Evolutionary conservation across 2,888 invertebrate genomes (phyloP).

Genomic region (Pyrocoelia pectoralis): DNA sequence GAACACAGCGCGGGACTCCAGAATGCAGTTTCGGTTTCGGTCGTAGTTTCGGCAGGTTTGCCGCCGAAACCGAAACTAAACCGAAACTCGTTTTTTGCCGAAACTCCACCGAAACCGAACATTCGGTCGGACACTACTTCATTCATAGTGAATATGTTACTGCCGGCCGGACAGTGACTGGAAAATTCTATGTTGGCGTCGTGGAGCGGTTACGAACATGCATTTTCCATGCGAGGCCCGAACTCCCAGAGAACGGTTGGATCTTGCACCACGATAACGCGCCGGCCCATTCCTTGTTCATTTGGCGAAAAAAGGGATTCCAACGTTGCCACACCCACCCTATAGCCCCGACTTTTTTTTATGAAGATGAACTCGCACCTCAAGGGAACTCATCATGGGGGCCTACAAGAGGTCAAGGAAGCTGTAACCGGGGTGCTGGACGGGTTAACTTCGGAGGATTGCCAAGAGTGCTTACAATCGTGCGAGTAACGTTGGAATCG

Average conservation of each 20-base stretch:
- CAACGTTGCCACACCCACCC: slow-evolving; percentile 9
- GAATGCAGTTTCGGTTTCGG: too few species aligned
- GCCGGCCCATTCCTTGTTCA: background rate
- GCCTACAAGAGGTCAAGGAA: too few species aligned
- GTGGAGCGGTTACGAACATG: slow-evolving; percentile 13
- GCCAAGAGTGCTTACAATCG: too few species aligned
- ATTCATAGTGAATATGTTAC: slow-evolving; percentile 17
- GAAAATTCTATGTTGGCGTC: slow-evolving; percentile 13
- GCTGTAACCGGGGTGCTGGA: background rate
- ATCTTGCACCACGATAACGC: slow-evolving; percentile 7
- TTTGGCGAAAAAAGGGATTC: background rate
- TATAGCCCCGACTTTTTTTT: slow-evolving; percentile 7
- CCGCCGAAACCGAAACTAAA: too few species aligned
- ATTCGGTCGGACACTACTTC: too few species aligned
- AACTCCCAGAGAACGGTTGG: background rate
- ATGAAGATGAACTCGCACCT: background rate
- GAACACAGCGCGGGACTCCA: too few species aligned
- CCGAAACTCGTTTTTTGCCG: too few species aligned
- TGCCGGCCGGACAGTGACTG: slow-evolving; percentile 18
- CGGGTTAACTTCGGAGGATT: too few species aligned
- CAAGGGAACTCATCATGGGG: slow-evolving; percentile 1
- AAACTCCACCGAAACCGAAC: too few species aligned
- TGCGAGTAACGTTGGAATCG: too few species aligned
- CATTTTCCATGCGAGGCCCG: background rate
- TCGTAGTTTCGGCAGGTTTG: too few species aligned